Evolutionary conservation across 2,797 vertebrate genomes (phyloP), one percentile per base, ranked within the genome.

Genomic region (Pseudopleuronectes americanus): DNA sequence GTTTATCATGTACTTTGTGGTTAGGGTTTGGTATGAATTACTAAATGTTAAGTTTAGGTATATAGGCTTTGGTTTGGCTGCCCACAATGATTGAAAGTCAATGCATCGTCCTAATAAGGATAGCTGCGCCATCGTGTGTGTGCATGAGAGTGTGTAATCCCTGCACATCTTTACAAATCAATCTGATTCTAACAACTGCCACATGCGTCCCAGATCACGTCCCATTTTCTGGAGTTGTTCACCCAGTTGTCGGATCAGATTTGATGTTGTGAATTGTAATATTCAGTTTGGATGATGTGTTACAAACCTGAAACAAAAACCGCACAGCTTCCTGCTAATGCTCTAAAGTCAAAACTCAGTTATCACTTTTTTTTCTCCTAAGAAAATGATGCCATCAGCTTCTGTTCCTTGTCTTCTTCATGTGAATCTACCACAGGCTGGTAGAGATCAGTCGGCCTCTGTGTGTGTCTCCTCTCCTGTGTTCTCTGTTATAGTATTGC

Each of bases 341-440:
- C 7, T 43, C 9, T 57, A 38, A 59, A 33, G 10, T 57, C 19
- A 59, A 57, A 64, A 60, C 26, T 49, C 61, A 58, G 28, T 63
- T 64, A 51, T 68, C 33, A 4, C 3, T 43, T 57, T 36, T 38
- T 12, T 13, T 38, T 38, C 47, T 19, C 9, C 13, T 36, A 5
- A 53, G 68, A 74, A 75, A n/a, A 21, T 21, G 9, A 21, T 6
- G 22, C 9, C n/a, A 63, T 28, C 47, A 14, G 21, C 21, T 28
- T 69, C n/a, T 62, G 24, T 71, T 65, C 16, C 17, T 31, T 53
- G 41, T 77, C 3, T 33, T 72, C 8, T 52, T 58, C 51, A 23
- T 60, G 31, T 61, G 61, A 53, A 53, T 68, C 70, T 76, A 56
- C 72, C 73, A 79, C 54, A 36, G 55, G 71, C 54, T 71, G 81